These are phyloP conservation scores for Nyleta sp. DNA, from an alignment of 2,888 invertebrate genomes.

Conservation along the genomic window DNA sequence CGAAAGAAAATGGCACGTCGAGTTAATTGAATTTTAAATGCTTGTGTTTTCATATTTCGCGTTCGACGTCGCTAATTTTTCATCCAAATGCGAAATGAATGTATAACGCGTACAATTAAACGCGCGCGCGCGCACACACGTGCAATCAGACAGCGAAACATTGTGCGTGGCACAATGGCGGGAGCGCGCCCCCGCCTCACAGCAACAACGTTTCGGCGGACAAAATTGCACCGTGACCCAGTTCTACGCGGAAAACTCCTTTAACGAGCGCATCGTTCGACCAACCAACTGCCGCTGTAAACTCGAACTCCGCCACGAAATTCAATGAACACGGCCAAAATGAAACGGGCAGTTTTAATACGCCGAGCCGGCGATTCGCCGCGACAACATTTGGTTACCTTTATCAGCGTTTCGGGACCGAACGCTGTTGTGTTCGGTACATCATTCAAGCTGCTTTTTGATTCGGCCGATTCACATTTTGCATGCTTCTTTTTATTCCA, in stretches of 20 bases:
- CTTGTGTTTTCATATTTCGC: conserved; percentile 33
- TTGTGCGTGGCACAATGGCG: conserved; percentile 23
- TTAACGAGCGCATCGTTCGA: conserved; percentile 41
- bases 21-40: conserved; percentile 49
- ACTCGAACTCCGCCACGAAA: conserved; percentile 1
- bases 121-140: neutral
- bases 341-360: conserved; percentile 15
- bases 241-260: conserved; percentile 44
- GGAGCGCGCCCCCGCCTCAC: neutral
- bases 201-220: conserved; percentile 31
- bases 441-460: neutral
- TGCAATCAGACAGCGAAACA: neutral
- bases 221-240: conserved; percentile 56
- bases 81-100: conserved; percentile 29
- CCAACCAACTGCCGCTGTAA: conserved; percentile 23
- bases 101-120: conserved; percentile 36
- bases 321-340: conserved; percentile 39
- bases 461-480: no score
- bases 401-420: neutral
- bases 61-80: conserved; percentile 39
- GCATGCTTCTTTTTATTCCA: no score
- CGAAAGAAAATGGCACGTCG: conserved; percentile 18
- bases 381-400: neutral
- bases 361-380: neutral
- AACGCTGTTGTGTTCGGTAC: neutral